phyloP scores from a whole-genome alignment of 2,888 invertebrate species.

The Drosophila austrosaltans region DNA sequence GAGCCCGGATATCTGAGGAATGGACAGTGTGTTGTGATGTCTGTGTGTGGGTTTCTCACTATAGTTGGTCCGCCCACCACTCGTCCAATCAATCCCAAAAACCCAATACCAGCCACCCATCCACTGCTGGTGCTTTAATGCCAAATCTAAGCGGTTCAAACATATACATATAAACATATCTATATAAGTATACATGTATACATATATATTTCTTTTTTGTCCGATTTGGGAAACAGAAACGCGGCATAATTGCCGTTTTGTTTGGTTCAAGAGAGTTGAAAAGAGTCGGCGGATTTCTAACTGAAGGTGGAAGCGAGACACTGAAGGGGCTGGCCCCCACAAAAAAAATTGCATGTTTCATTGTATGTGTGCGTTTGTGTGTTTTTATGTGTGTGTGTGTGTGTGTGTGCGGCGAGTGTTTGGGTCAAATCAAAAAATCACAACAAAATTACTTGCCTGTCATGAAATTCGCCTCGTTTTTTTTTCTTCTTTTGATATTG shows the following conservation, averaged over 20 bases:
- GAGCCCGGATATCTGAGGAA: conserved; percentile 47
- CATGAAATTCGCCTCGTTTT: conserved; percentile 74
- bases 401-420: conserved; percentile 53
- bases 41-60: conserved; percentile 24
- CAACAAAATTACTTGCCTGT: conserved; percentile 78
- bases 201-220: conserved; percentile 47
- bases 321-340: conserved; percentile 35
- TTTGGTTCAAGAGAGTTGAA: conserved; percentile 55
- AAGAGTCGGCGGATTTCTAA: conserved; percentile 18
- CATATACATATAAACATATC: background rate
- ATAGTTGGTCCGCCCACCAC: conserved; percentile 21
- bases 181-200: background rate
- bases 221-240: conserved; percentile 71
- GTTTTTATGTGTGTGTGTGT: conserved; percentile 28
- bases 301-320: conserved; percentile 17
- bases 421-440: conserved; percentile 78
- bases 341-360: conserved; percentile 71
- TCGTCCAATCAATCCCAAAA: conserved; percentile 64
- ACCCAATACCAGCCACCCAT: conserved; percentile 27
- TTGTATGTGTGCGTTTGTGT: conserved; percentile 40
- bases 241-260: conserved; percentile 79
- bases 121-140: conserved; percentile 62
- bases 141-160: conserved; percentile 76
- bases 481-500: conserved; percentile 33
- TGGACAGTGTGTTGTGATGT: conserved; percentile 12